Evolutionary conservation across 2,888 invertebrate species (phyloP), one percentile per base, ranked within the genome.

Genomic region (Drosophila nigricruria): DNA sequence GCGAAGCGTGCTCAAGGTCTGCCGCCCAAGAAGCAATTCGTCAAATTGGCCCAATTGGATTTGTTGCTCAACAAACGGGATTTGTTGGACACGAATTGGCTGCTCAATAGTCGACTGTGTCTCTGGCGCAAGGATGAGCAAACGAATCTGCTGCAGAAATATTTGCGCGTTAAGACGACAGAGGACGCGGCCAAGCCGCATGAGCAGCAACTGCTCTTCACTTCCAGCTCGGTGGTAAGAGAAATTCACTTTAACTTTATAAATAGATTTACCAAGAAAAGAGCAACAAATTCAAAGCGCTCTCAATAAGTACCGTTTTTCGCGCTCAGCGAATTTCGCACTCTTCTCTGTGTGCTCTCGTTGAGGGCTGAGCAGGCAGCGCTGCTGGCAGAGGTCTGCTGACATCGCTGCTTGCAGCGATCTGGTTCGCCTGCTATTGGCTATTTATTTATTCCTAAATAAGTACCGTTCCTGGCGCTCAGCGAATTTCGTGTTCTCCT

Each of bases 141-240:
- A 16, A 81, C 84, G 25, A 92, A 90, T 76, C 82, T 93, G 16
- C 77, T 93, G 73, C 93, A 93, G 38, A 93, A 93, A 68, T 93
- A 93, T 70, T 89, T 93, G 47, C 86, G 92, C 18, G 91, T 92
- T 0, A 93, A 92, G 70, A 91, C 78, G 0, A 50, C 70, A 5
- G 61, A 53, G 50, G 77, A 79, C 49, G 68, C 59, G 34, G 75
- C 62, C 40, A 67, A 56, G 9, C 54, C 91, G 3, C 78, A 87
- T 16, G 88, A 89, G 16, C 91, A 91, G 12, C 91, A 92, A 57
- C 88, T 92, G 43, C 78, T 92, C 0, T 93, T 92, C 60, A 92
- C 92, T 8, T 92, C 93, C 58, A 92, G 92, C 43, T 93, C 93
- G 4, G 93, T 93, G 91, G 93, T 93, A 73, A 90, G 90, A 10